A percentile compares a stretch with the other conserved stretches of the same genome.
Conservation (phyloP, 37 sponge, comb jelly and placozoan species). For the Corticium candelabrum region DNA sequence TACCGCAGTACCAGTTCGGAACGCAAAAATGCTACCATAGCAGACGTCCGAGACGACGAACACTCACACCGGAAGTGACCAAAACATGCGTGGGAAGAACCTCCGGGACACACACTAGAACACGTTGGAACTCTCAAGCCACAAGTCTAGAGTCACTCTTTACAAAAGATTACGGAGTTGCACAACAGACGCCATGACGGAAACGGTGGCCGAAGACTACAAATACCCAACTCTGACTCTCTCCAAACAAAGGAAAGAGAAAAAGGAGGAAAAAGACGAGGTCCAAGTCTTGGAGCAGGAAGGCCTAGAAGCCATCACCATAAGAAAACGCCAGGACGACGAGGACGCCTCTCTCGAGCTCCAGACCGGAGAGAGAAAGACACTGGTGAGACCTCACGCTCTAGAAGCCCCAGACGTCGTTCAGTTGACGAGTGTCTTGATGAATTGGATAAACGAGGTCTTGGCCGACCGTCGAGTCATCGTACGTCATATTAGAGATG, state of each 20-base stretch:
- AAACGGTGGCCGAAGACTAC: background rate
- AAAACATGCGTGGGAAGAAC: no score
- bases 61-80: no score
- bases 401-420: background rate
- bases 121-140: no score
- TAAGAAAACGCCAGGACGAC: background rate
- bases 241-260: background rate
- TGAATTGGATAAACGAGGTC: slow-evolving; percentile 83
- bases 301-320: background rate
- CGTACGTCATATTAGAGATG: slow-evolving; percentile 75
- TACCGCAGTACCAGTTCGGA: no score
- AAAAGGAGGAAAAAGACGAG: background rate
- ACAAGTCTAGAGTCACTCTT: no score
- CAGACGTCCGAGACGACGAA: no score
- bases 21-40: no score
- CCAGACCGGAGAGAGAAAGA: background rate
- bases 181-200: background rate
- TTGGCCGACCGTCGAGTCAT: slow-evolving; percentile 79
- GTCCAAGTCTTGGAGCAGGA: background rate
- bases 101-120: no score
- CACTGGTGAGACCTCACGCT: background rate
- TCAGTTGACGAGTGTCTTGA: slow-evolving; percentile 5
- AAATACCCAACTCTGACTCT: background rate
- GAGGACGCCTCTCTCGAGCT: background rate
- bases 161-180: no score